Conservation (phyloP, 2,797 vertebrate genomes). For the Peromyscus melanophrys region DNA sequence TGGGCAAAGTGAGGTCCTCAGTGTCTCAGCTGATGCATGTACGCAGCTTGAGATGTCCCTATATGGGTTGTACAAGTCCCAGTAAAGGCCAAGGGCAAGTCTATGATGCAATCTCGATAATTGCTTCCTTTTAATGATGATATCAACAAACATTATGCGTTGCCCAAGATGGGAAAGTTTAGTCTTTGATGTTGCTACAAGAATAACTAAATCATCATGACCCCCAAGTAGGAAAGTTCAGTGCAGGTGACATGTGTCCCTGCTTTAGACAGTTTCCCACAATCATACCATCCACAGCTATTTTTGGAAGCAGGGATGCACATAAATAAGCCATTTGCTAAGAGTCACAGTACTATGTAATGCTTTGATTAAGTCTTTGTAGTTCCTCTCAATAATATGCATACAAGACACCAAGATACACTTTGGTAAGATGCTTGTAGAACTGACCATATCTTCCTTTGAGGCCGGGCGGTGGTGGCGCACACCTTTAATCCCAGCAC, state of each 20-base stretch:
- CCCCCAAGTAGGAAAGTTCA: neutral
- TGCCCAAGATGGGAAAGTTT: conserved; percentile 37
- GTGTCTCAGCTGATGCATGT: neutral
- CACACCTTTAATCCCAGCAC: too few species aligned
- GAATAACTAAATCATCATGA: neutral
- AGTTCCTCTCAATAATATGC: neutral
- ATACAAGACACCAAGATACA: neutral
- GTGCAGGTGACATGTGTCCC: neutral
- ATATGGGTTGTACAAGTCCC: neutral
- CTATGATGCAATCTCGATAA: conserved; percentile 18
- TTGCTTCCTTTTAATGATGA: conserved; percentile 67
- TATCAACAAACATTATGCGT: neutral
- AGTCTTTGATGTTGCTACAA: neutral
- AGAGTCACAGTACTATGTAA: neutral
- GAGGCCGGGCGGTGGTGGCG: neutral
- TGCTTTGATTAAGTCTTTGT: neutral
- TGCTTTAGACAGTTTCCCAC: neutral
- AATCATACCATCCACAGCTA: neutral
- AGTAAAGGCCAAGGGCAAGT: conserved; percentile 14
- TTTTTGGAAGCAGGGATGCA: neutral
- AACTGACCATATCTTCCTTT: neutral
- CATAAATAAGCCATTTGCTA: neutral
- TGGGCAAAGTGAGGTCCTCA: neutral
- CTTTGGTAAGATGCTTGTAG: neutral
- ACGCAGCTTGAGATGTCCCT: neutral